Evolutionary conservation across 2,888 invertebrate species (phyloP), one percentile per base, ranked within the genome.

Genomic region (Ichneumon xanthorius): DNA sequence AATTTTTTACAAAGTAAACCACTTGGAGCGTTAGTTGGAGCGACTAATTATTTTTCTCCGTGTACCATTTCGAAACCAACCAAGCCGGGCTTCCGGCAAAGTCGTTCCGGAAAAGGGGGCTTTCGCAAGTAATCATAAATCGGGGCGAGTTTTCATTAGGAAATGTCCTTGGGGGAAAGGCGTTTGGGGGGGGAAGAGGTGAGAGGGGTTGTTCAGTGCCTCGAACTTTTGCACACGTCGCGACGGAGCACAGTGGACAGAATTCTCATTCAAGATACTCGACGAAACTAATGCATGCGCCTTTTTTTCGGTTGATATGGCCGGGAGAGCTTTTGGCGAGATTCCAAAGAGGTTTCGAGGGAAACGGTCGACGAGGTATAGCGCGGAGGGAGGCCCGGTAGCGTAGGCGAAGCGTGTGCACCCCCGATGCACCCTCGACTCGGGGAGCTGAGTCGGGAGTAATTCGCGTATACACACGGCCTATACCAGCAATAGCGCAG

Each of bases 401-500:
- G 67, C 73, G 70, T 48, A 40, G 61, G 48, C 26, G 75, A 48
- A 55, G 72, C 55, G 55, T 55, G 50, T 63, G 19, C 72, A 40
- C 19, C 55, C 55, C 65, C 37, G 72, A 58, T 77, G 76, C 77
- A 72, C 68, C 61, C 81, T 71, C 78, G 30, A 53, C 70, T 67
- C 11, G 22, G 75, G 71, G 30, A 72, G 78, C 78, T 71, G 45
- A 75, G 73, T 70, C 72, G 58, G 77, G 68, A 72, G 67, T 72
- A n/a, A 68, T 61, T 72, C 48, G 33, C 63, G 65, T 19, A 58
- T 70, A 53, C 50, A 87, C 85, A 76, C 30, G 82, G 87, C 87
- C 88, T 87, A 87, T 86, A 87, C 88, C 87, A 86, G 87, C 82
- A 84, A 86, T 85, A 88, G 86, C 87, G 89, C 88, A 90, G 75